phyloP scores from a whole-genome alignment of 2,888 invertebrate species.

The Hypolimnas misippus region DNA sequence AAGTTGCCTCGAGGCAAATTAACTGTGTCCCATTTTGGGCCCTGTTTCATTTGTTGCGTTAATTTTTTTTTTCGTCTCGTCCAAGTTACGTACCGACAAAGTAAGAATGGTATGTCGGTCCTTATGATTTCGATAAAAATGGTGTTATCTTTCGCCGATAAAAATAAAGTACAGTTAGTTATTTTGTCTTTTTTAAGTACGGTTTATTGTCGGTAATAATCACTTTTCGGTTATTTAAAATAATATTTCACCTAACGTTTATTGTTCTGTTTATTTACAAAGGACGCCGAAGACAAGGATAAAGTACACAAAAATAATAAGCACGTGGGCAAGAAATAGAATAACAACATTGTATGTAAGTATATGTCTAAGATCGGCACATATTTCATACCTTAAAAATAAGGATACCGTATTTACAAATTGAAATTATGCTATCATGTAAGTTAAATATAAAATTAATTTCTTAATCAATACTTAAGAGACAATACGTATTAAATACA shows the following conservation, averaged over 20 bases:
- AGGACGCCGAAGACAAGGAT: slow-evolving; percentile 13
- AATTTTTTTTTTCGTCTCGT: slow-evolving; percentile 49
- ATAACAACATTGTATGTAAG: not conserved
- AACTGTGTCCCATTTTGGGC: slow-evolving; percentile 59
- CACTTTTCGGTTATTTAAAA: not conserved
- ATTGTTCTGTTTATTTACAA: slow-evolving; percentile 13
- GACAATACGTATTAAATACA: no score
- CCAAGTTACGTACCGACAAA: slow-evolving; percentile 55
- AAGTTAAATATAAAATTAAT: no score
- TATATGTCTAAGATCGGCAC: not conserved
- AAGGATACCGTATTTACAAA: not conserved
- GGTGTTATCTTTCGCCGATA: slow-evolving; percentile 16
- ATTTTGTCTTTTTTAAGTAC: slow-evolving; percentile 16
- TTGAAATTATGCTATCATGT: not conserved
- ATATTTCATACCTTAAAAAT: not conserved
- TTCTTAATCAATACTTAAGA: no score
- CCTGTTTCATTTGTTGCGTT: slow-evolving; percentile 66
- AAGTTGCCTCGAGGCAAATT: slow-evolving; percentile 59
- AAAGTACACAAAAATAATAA: not conserved
- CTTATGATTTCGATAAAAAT: slow-evolving; percentile 13
- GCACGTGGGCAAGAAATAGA: slow-evolving; percentile 3
- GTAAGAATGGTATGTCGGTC: slow-evolving; percentile 32
- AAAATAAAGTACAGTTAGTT: slow-evolving; percentile 16
- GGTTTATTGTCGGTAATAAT: slow-evolving; percentile 9
- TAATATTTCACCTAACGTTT: not conserved